A percentile compares a stretch with the other conserved stretches of the same genome.
Conservation (phyloP, 2,113 vertebrate genomes). For the Aramus guarauna region DNA sequence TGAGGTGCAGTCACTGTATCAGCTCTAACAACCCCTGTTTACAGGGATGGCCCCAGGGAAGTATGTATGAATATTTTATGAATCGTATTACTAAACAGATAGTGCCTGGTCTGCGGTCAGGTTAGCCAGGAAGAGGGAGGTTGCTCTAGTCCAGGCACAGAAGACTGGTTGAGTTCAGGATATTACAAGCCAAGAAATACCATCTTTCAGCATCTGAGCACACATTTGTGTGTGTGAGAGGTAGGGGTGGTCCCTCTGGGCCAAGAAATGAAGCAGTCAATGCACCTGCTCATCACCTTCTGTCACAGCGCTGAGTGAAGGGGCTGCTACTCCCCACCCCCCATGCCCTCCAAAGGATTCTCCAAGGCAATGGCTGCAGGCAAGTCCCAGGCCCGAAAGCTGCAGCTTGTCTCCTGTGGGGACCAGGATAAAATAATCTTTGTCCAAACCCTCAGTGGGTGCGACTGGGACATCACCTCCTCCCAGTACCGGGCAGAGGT, state of each 20-base stretch:
- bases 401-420: neutral
- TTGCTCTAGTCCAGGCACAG: neutral
- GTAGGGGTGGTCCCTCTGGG: neutral
- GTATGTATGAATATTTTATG: neutral
- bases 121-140: neutral
- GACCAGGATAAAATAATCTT: neutral
- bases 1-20: neutral
- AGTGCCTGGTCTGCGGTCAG: neutral
- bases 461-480: neutral
- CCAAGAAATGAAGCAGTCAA: neutral
- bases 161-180: neutral
- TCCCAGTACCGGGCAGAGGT: rapidly evolving
- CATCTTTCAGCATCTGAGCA: neutral
- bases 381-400: neutral
- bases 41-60: neutral
- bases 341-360: neutral
- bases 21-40: neutral
- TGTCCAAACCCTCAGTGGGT: rapidly evolving
- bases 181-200: neutral
- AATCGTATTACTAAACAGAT: rapidly evolving
- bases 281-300: neutral
- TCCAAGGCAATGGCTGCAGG: neutral
- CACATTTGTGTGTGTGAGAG: neutral
- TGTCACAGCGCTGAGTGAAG: neutral
- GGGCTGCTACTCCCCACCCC: neutral